Evolutionary conservation across 2,888 invertebrate species (phyloP).

Genomic region (Seira ritae): DNA sequence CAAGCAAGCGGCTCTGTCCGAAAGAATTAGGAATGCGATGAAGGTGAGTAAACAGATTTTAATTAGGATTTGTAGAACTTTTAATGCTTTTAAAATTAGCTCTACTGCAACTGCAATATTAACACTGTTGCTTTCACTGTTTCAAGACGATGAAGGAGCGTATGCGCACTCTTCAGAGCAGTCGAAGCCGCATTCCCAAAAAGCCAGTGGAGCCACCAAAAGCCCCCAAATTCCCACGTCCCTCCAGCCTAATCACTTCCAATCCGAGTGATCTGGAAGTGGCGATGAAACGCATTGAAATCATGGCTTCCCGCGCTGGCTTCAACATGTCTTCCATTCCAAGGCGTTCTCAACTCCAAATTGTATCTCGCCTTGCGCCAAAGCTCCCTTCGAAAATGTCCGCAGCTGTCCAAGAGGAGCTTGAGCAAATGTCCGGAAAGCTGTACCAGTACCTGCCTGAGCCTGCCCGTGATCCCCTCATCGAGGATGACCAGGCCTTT

Average conservation of each 20-base stretch:
- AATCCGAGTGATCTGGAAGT: slow-evolving; percentile 69
- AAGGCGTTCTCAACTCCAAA: slow-evolving; percentile 69
- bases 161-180: slow-evolving; percentile 53
- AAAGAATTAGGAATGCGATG: slow-evolving; percentile 64
- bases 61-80: no score
- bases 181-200: slow-evolving; percentile 41
- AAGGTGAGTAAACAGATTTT: slow-evolving; percentile 66
- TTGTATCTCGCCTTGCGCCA: slow-evolving; percentile 63
- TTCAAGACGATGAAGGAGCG: slow-evolving; percentile 59
- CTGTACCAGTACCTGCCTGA: slow-evolving; percentile 70
- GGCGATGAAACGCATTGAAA: slow-evolving; percentile 71
- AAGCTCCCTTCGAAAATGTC: slow-evolving; percentile 69
- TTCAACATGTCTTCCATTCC: slow-evolving; percentile 72
- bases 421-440: slow-evolving; percentile 65
- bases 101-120: no score
- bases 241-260: slow-evolving; percentile 64
- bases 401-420: slow-evolving; percentile 54
- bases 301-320: slow-evolving; percentile 71
- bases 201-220: slow-evolving; percentile 39
- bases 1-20: slow-evolving; percentile 49
- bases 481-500: slow-evolving; percentile 65
- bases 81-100: no score
- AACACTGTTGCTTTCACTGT: slow-evolving; percentile 22
- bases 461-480: slow-evolving; percentile 69
- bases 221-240: slow-evolving; percentile 45